phyloP scores from a whole-genome alignment of 1,140 invertebrate genomes.

The Rhopalosiphum maidis region DNA sequence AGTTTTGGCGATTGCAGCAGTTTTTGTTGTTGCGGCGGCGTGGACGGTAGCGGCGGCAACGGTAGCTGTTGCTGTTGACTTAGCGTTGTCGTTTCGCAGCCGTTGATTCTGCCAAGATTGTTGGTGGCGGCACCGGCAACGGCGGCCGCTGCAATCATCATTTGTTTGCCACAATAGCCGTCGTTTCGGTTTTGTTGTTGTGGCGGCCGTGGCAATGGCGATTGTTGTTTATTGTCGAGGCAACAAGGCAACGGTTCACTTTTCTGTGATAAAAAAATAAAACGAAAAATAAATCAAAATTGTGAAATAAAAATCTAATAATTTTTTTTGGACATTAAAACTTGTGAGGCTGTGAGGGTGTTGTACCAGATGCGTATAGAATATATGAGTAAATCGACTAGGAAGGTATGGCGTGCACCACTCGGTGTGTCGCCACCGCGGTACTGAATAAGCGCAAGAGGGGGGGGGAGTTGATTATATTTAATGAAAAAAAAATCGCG shows the following conservation, averaged over 20 bases:
- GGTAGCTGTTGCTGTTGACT: background rate
- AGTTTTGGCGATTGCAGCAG: background rate
- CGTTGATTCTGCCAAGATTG: background rate
- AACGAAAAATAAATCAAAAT: background rate
- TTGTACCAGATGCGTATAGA: too few species aligned
- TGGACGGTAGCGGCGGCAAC: background rate
- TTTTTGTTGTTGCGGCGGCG: background rate
- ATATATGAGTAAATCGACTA: background rate
- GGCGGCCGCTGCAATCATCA: background rate
- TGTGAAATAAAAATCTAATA: background rate
- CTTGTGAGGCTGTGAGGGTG: too few species aligned
- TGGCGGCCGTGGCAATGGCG: background rate
- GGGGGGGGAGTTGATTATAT: too few species aligned
- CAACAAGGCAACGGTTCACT: background rate
- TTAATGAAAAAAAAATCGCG: too few species aligned
- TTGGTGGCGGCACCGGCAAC: too few species aligned
- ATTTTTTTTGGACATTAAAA: background rate
- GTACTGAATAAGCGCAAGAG: background rate
- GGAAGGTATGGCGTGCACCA: background rate
- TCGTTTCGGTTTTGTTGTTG: background rate
- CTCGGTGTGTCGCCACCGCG: background rate
- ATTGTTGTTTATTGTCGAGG: background rate
- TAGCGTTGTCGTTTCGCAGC: background rate
- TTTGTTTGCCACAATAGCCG: slow-evolving; percentile 12
- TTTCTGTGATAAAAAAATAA: background rate